A percentile compares a stretch with the other conserved stretches of the same genome.
Evolutionary conservation across 2,888 invertebrate species (phyloP).

Genomic region (Drosophila emarginata): DNA sequence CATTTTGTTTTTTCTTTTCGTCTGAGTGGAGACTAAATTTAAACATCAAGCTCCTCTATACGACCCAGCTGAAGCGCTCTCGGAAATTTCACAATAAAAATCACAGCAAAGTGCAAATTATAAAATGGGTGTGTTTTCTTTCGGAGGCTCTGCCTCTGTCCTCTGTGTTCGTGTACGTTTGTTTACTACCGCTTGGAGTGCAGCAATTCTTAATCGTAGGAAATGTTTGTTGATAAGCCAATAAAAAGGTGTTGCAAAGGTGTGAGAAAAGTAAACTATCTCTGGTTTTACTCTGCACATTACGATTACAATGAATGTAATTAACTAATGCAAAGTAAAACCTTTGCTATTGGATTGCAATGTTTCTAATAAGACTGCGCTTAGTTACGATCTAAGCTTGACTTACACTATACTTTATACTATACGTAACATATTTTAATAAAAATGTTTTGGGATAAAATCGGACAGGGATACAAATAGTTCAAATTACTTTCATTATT

Average conservation of each 20-base stretch:
- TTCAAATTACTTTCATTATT: no score
- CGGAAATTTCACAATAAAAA: background rate
- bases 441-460: no score
- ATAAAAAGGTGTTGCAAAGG: conserved; percentile 45
- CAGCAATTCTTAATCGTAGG: background rate
- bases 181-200: background rate
- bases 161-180: background rate
- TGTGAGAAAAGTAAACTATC: conserved; percentile 11
- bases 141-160: conserved; percentile 23
- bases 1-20: background rate
- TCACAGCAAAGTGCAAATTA: conserved; percentile 18
- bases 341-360: no score
- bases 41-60: background rate
- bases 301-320: background rate
- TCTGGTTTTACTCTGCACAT: background rate
- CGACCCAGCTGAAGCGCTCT: background rate
- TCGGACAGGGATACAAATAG: no score
- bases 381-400: no score
- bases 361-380: no score
- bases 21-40: background rate
- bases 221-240: conserved; percentile 30
- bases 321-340: no score
- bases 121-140: conserved; percentile 26
- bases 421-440: no score
- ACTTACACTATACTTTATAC: no score